Evolutionary conservation across 1,140 invertebrate genomes (phyloP), one percentile per base, ranked within the genome.

Genomic region (Monomorium pharaonis): DNA sequence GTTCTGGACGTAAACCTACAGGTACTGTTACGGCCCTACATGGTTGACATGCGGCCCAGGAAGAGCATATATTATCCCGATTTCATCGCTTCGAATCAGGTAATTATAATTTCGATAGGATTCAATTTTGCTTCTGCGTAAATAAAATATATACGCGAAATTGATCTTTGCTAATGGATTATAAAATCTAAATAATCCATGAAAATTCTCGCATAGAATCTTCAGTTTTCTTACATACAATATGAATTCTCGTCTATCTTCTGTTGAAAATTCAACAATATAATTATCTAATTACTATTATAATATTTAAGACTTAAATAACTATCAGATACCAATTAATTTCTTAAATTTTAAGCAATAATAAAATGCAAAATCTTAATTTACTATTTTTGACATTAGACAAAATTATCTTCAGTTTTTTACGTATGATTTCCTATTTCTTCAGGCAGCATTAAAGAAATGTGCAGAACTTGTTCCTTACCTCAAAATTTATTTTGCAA

Each of bases 21-120:
- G 91, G 95, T 97, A 86, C 96, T 98, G 94, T 93, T 99, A 0
- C 96, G 95, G 85, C 96, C 97, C 0, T 94, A 97, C 67, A 97
- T 99, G 97, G 92, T 95, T 1, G 89, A 95, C 0, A 95, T 99
- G 90, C 97, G 96, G 90, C 99, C 99, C 0, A 96, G 97, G 18
- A 97, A 98, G 12, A 98, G 98, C 0, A 97, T 99, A 75, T 99
- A 99, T 93, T 97, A 97, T 93, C 96, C 97, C 2, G 98, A 99
- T 92, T 99, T 99, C 92, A 99, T 99, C 91, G 99, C 99, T n/a
- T 97, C 98, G 65, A 99, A 99, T 95, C 98, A 99, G 95, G 97
- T 97, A 91, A 94, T 95, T 49, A 74, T n/a, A 72, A 21, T 4
- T 78, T 84, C 18, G 5, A 51, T 62, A 56, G 2, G 3, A 18